These are phyloP conservation scores for Echinops telfairi DNA, from an alignment of 2,113 vertebrate species.

Conservation along the genomic window DNA sequence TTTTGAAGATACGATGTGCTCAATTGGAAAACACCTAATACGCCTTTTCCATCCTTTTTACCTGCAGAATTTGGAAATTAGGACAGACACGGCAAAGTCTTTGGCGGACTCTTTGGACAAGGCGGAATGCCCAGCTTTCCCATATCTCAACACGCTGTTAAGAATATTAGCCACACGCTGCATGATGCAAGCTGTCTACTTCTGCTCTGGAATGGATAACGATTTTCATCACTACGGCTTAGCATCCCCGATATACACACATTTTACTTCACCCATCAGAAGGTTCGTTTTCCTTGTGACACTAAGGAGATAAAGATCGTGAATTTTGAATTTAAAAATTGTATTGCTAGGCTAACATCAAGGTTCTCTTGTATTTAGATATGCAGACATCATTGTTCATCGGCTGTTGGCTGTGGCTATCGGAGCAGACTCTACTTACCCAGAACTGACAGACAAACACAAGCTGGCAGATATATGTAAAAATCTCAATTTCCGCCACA, in stretches of 20 bases:
- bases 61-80: conserved; percentile 91
- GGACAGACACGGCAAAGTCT: conserved; percentile 95
- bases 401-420: conserved; percentile 95
- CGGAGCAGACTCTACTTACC: conserved; percentile 94
- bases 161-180: conserved; percentile 97
- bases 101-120: conserved; percentile 95
- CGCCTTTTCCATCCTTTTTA: conserved; percentile 8
- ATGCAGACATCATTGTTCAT: conserved; percentile 97
- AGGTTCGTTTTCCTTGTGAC: conserved; percentile 87
- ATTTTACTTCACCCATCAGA: conserved; percentile 98
- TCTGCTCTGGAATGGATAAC: conserved; percentile 98
- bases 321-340: conserved; percentile 50
- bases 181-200: conserved; percentile 99
- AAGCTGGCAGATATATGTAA: conserved; percentile 94
- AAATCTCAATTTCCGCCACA: conserved; percentile 98
- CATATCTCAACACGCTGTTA: conserved; percentile 95
- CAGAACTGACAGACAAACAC: conserved; percentile 96
- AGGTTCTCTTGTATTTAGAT: conserved; percentile 81
- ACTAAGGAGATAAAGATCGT: conserved; percentile 26
- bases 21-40: background rate
- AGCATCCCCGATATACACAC: conserved; percentile 97
- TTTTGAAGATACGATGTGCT: conserved; percentile 25
- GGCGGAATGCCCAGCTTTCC: conserved; percentile 90
- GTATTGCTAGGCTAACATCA: background rate
- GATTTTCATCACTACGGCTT: conserved; percentile 99